Base-by-base conservation (phyloP, 2,888 invertebrate species). In the Labia minor region DNA sequence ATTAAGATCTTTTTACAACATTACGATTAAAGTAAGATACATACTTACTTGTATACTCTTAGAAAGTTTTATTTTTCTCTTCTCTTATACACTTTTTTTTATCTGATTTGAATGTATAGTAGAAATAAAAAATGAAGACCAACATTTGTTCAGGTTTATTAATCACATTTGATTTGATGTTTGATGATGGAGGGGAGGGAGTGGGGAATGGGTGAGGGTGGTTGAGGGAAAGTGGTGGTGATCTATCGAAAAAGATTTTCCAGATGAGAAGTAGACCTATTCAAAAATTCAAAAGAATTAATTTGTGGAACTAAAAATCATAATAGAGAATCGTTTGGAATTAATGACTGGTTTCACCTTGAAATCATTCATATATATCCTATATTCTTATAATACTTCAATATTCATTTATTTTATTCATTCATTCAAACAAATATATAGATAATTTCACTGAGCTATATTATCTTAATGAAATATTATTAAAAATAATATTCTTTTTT, bases 261-360 rank as follows among this genome's bases (percentile, higher is more conserved):
- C 49, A 49, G 49, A 49, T 49, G 49, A 49, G 49, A 49, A n/a
- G 49, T 14, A n/a, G n/a, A 14, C 49, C 49, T 49, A 49, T 49
- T 49, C 49, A 49, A 49, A n/a, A 49, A 49, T 49, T 49, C 49
- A 49, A 49, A 49, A 49, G 49, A 49, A 49, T 49, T 49, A 49
- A 49, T 49, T 49, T 49, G 49, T 49, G 49, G 49, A 49, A 49
- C 49, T 14, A 49, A n/a, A n/a, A 49, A 49, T 49, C 49, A 49
- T 49, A 49, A 49, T 49, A 16, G 49, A 14, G 14, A 49, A 8
- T 14, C 2, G 3, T 49, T 49, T 49, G 49, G 49, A 49, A 49
- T 49, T 49, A 49, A 49, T 49, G 49, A 49, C 49, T 14, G 14
- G 49, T 10, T 49, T 49, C 49, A 49, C 49, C 49, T 49, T 49